phyloP scores from a whole-genome alignment of 2,888 invertebrate genomes.

The Tiliacea aurago region DNA sequence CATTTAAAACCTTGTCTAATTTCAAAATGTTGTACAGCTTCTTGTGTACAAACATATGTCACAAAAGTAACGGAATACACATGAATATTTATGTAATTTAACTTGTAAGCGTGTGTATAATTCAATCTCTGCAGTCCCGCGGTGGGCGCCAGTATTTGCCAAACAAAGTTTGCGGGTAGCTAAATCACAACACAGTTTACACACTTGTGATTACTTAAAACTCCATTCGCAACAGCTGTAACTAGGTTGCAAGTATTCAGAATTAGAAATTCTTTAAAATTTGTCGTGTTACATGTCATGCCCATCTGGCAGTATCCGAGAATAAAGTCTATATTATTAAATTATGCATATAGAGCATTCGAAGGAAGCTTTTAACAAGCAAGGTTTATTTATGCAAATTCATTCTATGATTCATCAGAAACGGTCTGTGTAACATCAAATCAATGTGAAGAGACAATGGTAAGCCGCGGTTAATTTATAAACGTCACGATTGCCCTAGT shows the following conservation, averaged over 20 bases:
- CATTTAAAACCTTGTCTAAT: slow-evolving; percentile 36
- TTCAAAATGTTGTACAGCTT: slow-evolving; percentile 55
- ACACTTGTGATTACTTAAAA: slow-evolving; percentile 68
- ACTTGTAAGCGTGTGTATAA: slow-evolving; percentile 73
- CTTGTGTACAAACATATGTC: slow-evolving; percentile 57
- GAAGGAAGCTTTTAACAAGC: slow-evolving; percentile 71
- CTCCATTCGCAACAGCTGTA: slow-evolving; percentile 43
- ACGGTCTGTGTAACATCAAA: slow-evolving; percentile 66
- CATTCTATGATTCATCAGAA: slow-evolving; percentile 70
- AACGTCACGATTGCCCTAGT: slow-evolving; percentile 73
- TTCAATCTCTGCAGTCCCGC: slow-evolving; percentile 72
- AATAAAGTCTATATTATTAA: slow-evolving; percentile 65
- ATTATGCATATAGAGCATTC: slow-evolving; percentile 67
- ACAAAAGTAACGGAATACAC: slow-evolving; percentile 57
- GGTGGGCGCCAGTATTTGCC: slow-evolving; percentile 74
- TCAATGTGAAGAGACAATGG: slow-evolving; percentile 73
- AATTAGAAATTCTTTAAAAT: slow-evolving; percentile 35
- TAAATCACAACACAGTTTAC: slow-evolving; percentile 69
- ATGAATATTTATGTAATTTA: slow-evolving; percentile 80
- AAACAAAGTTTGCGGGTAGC: slow-evolving; percentile 73
- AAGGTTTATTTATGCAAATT: slow-evolving; percentile 75
- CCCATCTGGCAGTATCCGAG: slow-evolving; percentile 54
- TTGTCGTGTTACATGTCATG: slow-evolving; percentile 31
- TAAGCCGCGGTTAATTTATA: slow-evolving; percentile 75
- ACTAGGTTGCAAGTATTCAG: slow-evolving; percentile 26